Base-by-base conservation (phyloP, 35 echinoderm and acorn worm genomes). In the Chiridota heheva region DNA sequence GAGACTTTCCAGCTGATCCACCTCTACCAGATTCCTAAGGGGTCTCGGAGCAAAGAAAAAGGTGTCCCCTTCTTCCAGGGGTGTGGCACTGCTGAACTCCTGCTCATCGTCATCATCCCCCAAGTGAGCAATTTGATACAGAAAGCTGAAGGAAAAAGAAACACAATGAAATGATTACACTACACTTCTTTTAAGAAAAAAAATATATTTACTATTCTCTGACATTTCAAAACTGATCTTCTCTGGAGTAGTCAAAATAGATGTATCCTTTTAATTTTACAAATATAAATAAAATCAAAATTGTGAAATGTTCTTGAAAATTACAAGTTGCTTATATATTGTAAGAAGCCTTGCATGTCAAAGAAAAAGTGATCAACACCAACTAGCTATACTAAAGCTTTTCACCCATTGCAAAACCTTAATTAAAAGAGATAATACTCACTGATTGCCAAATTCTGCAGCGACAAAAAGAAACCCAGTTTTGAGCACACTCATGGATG, bases 11-110 rank as follows among this genome's bases (percentile, higher is more conserved):
- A 88, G 40, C 67, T 98, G 89, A 46, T 91, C 89, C 40, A 91
- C 89, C 51, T 92, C 81, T 55, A 92, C 89, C 67, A 98, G 65
- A 82, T 98, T 98, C 56, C 85, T 91, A 25, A 98, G 80, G 37
- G 84, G 73, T 36, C 95, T 82, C 13, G 95, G 95, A 57, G 95
- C 95, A 89, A 98, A 98, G 81, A 98, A 98, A 76, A 98, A 98
- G 2, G 95, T 98, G 44, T 97, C 95, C 12, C 95, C 95, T 70
- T 98, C 89, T 63, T 92, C 89, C 12, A 98, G 74, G n/a, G 90
- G 95, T 43, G 85, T 98, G 22, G 95, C 89, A 55, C 95, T 98
- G 53, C 89, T 92, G 65, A 92, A 98, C 44, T 98, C 95, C 13
- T 90, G 95, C 36, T 92, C 89, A 36, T 98, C 95, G 34, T 98